Percentiles rank a stretch among this genome's conserved stretches.
Conservation (phyloP, 2,113 vertebrate genomes). For the Pterophyllum scalare region DNA sequence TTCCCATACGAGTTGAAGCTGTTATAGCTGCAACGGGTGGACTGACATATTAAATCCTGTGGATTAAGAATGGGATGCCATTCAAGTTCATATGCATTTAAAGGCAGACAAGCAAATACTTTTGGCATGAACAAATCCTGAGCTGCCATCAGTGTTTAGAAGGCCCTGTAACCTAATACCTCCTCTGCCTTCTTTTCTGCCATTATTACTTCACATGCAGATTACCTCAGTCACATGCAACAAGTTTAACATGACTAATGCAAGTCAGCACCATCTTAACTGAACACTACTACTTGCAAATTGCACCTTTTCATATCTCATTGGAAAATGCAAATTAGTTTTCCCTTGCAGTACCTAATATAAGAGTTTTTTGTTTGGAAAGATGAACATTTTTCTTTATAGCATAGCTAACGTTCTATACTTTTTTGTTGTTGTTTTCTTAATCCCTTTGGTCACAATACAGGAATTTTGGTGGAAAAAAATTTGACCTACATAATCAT, state of each 20-base stretch:
- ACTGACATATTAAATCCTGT: too few species aligned
- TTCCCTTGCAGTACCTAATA: not conserved
- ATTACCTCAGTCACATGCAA: not conserved
- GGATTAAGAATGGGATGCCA: too few species aligned
- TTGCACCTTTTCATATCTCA: not conserved
- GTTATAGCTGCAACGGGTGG: too few species aligned
- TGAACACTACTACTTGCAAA: not conserved
- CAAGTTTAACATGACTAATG: not conserved
- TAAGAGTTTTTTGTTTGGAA: not conserved
- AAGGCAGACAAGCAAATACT: too few species aligned
- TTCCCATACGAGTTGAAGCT: too few species aligned
- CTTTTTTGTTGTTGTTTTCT: not conserved
- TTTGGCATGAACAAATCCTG: not conserved
- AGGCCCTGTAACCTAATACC: not conserved
- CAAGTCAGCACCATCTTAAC: not conserved
- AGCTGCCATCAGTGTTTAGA: not conserved
- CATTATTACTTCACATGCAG: not conserved
- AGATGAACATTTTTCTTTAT: not conserved
- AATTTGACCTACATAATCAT: too few species aligned
- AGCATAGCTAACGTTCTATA: not conserved
- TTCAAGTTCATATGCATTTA: too few species aligned
- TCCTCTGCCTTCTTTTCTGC: not conserved
- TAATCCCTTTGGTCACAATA: too few species aligned
- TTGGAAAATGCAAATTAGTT: not conserved
- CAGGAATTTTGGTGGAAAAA: too few species aligned